Evolutionary conservation across 30 jellyfish, hydroid and myxozoan species (phyloP), one percentile per base, ranked within the genome.

Genomic region (Aurelia coerulea): DNA sequence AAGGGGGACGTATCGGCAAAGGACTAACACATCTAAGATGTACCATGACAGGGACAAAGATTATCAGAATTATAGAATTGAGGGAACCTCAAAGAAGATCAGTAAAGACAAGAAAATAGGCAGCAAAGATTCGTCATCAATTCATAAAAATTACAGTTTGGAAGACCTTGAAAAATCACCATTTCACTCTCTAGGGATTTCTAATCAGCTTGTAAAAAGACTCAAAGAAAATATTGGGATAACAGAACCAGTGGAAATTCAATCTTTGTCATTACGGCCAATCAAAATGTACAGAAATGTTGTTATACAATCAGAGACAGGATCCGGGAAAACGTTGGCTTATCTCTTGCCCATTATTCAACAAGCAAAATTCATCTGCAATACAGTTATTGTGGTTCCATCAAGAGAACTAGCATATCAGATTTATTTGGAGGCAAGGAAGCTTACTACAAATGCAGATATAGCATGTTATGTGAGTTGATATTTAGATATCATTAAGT

Each of bases 351-450:
- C 99, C 39, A 78, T 76, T 17, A 54, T 95, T 32, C 97, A 95
- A 62, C 89, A 85, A 52, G 80, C 90, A 29, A 94, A 90, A 67
- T 41, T 65, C 49, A 68, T 81, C 12, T 84, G 99, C 79, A 52
- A 91, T 59, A 90, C 88, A 59, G 73, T 95, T 2, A 84, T 95
- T 7, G 83, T 85, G 34, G 99, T 95, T 8, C 99, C 99, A 29
- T 83, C 99, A 33, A 62, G 99, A 35, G 99, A 95, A 56, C 90
- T 95, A 12, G 99, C 99, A 41, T 95, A 94, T 50, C 99, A 95
- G 84, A 83, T 95, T 41, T 85, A 95, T 67, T 76, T 86, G 29
- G 98, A 87, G 51, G 95, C 95, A 53, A 65, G 95, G 56, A 86
- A 78, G 23, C 80, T 86, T 11, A 58, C 90, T 32, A 58, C 74